Conservation (phyloP, 2,113 vertebrate genomes). For the Malurus alboscapulatus region DNA sequence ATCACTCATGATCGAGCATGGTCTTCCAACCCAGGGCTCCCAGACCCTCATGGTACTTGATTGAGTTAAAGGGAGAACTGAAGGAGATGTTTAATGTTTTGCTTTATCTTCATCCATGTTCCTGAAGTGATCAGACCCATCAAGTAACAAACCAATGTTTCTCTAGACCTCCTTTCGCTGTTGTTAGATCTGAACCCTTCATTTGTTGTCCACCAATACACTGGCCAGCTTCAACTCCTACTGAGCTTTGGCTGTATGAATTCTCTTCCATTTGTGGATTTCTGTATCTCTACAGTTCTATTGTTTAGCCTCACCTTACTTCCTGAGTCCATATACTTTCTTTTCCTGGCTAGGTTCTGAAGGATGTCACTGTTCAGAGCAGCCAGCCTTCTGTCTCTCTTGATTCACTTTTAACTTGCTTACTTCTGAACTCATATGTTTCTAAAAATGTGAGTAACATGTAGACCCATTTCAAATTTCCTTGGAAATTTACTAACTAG, state of each 20-base stretch:
- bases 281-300: background rate
- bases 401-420: background rate
- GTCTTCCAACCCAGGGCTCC: background rate
- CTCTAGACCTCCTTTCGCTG: background rate
- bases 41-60: background rate
- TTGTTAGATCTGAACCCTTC: background rate
- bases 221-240: background rate
- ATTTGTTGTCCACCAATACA: background rate
- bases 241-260: rapidly evolving
- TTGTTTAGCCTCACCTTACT: background rate
- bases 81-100: background rate
- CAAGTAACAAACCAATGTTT: background rate
- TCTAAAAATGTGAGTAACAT: background rate
- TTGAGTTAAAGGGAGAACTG: background rate
- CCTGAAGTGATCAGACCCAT: background rate
- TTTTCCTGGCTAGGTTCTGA: background rate
- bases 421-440: background rate
- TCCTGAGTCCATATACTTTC: background rate
- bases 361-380: background rate
- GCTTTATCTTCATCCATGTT: background rate
- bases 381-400: background rate
- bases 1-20: background rate
- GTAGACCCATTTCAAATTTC: background rate
- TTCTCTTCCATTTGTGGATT: background rate
- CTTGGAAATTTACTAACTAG: background rate